These are phyloP conservation scores for Agrotis puta DNA, from an alignment of 2,888 invertebrate species.

Conservation along the genomic window DNA sequence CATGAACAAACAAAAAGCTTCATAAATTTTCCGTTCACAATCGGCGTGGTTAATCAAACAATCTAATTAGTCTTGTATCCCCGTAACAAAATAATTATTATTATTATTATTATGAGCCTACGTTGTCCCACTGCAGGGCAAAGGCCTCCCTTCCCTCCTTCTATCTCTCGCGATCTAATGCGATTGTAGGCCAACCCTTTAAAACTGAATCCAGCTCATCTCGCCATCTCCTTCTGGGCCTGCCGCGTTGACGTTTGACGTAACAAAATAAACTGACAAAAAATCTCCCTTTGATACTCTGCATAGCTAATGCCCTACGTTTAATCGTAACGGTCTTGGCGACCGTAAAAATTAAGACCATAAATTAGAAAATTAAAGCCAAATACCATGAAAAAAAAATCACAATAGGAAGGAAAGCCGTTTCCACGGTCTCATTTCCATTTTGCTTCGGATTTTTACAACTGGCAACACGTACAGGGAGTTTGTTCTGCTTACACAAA, in stretches of 20 bases:
- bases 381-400: slow-evolving; percentile 24
- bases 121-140: too few species aligned
- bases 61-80: slow-evolving; percentile 18
- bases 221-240: too few species aligned
- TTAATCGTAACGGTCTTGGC: slow-evolving; percentile 16
- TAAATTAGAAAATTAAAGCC: slow-evolving; percentile 44
- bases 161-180: too few species aligned
- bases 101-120: too few species aligned
- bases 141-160: too few species aligned
- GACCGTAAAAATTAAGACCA: slow-evolving; percentile 21
- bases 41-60: slow-evolving; percentile 11
- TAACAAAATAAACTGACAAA: slow-evolving; percentile 21
- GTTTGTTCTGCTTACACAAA: slow-evolving; percentile 62
- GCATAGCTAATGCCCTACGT: slow-evolving; percentile 1
- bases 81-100: too few species aligned
- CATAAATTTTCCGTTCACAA: background rate
- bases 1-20: background rate
- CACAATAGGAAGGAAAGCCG: slow-evolving; percentile 54
- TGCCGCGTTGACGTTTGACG: too few species aligned
- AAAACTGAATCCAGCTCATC: too few species aligned
- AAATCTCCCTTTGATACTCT: slow-evolving; percentile 13
- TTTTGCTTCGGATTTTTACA: slow-evolving; percentile 43
- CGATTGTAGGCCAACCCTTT: too few species aligned
- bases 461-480: slow-evolving; percentile 55
- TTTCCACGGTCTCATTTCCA: slow-evolving; percentile 51